Evolutionary conservation across 1,140 invertebrate genomes (phyloP), one percentile per base, ranked within the genome.

Genomic region (Diachasmimorpha longicaudata): DNA sequence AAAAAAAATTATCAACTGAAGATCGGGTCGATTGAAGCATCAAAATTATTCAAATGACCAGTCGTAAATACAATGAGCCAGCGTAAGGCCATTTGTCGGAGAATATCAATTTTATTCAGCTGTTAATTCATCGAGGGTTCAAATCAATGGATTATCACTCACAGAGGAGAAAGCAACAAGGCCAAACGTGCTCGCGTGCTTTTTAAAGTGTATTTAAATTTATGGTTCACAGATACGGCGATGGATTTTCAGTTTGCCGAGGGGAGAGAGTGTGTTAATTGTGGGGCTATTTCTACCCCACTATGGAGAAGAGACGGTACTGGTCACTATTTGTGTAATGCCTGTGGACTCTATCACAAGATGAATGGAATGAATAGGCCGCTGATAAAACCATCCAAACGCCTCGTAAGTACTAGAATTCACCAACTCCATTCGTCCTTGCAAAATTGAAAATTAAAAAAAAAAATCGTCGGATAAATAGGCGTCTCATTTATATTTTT

Each of bases 261-360:
- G 86, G 96, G 96, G 11, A 91, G 96, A 70, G 96, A 99, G 88
- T 99, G 97, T 87, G 97, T 98, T 42, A 99, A 99, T 90, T 99
- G 98, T 86, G 97, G 97, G 25, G 97, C 97, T 25, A 97, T 96
- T 81, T 96, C 95, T 63, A 99, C 97, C 4, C 97, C 97, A 9
- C 90, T 99, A 58, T 99, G 97, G 98, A 92, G 97, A 70, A 91
- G 98, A 77, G 97, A 99, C 88, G 95, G 96, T 58, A 98, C 96
- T 63, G 97, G 97, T 0, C 97, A 99, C 91, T 99, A 99, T 90
- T 91, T 99, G 79, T 99, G 98, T 91, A 99, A 99, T 89, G 98
- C 98, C 52, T 99, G 98, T 90, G 95, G 97, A 75, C 92, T 98
- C 46, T 98, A 98, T 91, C 96, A 97, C 89, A 97, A 97, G 90